These are phyloP conservation scores for Holocentrus rufus DNA, from an alignment of 2,797 vertebrate species.

Conservation along the genomic window DNA sequence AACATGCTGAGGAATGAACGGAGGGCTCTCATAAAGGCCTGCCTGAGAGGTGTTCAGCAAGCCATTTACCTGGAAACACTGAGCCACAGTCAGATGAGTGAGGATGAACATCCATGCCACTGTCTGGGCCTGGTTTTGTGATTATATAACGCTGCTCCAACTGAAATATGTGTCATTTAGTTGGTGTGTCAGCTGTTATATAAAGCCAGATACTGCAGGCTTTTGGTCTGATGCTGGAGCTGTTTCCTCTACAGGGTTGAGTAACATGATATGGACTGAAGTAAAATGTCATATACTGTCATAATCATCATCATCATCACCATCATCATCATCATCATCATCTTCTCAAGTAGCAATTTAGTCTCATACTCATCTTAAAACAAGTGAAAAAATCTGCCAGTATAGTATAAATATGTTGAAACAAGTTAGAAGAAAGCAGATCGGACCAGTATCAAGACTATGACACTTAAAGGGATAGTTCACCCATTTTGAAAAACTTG, in stretches of 20 bases:
- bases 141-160: slow-evolving; percentile 43
- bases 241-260: background rate
- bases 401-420: too few species aligned
- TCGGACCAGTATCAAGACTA: too few species aligned
- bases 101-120: slow-evolving; percentile 31
- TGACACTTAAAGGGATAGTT: too few species aligned
- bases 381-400: too few species aligned
- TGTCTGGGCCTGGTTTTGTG: slow-evolving; percentile 15
- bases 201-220: too few species aligned
- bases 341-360: too few species aligned
- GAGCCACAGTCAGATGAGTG: slow-evolving; percentile 43
- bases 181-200: background rate
- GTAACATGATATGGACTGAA: background rate
- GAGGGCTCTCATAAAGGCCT: slow-evolving; percentile 48
- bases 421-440: too few species aligned
- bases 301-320: too few species aligned
- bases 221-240: background rate
- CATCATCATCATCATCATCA: too few species aligned
- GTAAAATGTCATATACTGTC: background rate
- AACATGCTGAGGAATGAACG: slow-evolving; percentile 58
- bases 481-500: too few species aligned
- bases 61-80: slow-evolving; percentile 38
- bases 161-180: slow-evolving; percentile 1
- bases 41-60: slow-evolving; percentile 34
- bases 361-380: too few species aligned